These are phyloP conservation scores for Burhinus oedicnemus DNA, from an alignment of 2,113 vertebrate species.

Conservation along the genomic window DNA sequence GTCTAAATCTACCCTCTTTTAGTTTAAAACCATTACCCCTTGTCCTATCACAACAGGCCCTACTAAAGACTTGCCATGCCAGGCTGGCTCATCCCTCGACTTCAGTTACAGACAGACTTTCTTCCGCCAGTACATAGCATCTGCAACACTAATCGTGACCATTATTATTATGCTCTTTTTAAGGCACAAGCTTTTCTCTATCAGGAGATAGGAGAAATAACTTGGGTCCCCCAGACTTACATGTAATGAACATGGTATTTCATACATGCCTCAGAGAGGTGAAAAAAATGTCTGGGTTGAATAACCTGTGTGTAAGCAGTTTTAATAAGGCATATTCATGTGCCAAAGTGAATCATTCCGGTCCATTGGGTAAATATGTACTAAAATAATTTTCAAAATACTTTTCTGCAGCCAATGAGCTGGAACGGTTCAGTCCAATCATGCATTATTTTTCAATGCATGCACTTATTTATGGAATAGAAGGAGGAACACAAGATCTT, in stretches of 20 bases:
- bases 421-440: conserved; percentile 68
- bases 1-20: background rate
- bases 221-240: conserved; percentile 18
- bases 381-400: conserved; percentile 74
- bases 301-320: conserved; percentile 59
- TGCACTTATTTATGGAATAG: conserved; percentile 64
- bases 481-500: background rate
- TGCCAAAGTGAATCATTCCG: conserved; percentile 57
- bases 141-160: background rate
- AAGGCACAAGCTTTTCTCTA: background rate
- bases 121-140: background rate
- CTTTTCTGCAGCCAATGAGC: conserved; percentile 62
- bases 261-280: conserved; percentile 4
- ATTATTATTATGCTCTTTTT: background rate
- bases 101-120: background rate
- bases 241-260: conserved; percentile 48
- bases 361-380: conserved; percentile 73
- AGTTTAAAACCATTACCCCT: background rate
- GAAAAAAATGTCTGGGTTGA: background rate
- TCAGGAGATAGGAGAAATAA: conserved; percentile 22
- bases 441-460: conserved; percentile 56
- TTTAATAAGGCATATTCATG: conserved; percentile 58
- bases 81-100: background rate
- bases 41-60: background rate
- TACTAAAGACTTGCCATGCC: background rate